Percentiles rank a stretch among this genome's conserved stretches.
Conservation (phyloP, 2,888 invertebrate species). For the Melieria picta region DNA sequence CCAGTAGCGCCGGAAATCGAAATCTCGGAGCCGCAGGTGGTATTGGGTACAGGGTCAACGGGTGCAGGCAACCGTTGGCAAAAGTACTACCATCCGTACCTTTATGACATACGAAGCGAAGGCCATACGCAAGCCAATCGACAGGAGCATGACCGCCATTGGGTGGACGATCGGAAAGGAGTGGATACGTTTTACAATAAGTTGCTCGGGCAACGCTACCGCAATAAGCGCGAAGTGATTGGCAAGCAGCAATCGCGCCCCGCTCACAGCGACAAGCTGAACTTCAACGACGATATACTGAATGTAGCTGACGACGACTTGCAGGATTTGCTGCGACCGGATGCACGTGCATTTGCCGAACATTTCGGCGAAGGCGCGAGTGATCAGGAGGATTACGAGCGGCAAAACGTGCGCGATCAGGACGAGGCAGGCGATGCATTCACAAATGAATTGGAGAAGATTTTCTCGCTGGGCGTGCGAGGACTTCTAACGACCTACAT, state of each 20-base stretch:
- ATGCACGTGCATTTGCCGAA: constrained; percentile 62
- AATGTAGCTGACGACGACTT: constrained; percentile 56
- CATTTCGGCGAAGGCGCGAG: constrained; percentile 47
- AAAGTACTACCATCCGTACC: constrained; percentile 47
- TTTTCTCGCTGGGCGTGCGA: constrained; percentile 84
- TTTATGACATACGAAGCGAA: constrained; percentile 56
- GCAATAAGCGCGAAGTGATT: constrained; percentile 32
- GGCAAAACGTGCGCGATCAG: constrained; percentile 49
- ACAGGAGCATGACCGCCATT: constrained; percentile 31
- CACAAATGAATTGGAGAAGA: constrained; percentile 84
- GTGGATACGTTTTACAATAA: constrained; percentile 46
- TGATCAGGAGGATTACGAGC: constrained; percentile 31
- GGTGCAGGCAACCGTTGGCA: constrained; percentile 45
- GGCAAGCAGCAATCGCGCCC: background rate
- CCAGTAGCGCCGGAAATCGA: constrained; percentile 43
- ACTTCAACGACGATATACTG: constrained; percentile 59
- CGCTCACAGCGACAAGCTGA: constrained; percentile 48
- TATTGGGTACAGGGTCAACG: constrained; percentile 44
- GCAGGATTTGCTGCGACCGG: constrained; percentile 59
- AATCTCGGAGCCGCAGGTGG: constrained; percentile 52
- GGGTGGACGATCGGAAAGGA: constrained; percentile 23
- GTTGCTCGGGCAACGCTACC: constrained; percentile 41
- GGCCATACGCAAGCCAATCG: constrained; percentile 40
- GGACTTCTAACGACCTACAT: constrained; percentile 83
- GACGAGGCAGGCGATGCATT: constrained; percentile 73